Base-by-base conservation (phyloP, 2,797 vertebrate species). In the Rhinatrema bivittatum region DNA sequence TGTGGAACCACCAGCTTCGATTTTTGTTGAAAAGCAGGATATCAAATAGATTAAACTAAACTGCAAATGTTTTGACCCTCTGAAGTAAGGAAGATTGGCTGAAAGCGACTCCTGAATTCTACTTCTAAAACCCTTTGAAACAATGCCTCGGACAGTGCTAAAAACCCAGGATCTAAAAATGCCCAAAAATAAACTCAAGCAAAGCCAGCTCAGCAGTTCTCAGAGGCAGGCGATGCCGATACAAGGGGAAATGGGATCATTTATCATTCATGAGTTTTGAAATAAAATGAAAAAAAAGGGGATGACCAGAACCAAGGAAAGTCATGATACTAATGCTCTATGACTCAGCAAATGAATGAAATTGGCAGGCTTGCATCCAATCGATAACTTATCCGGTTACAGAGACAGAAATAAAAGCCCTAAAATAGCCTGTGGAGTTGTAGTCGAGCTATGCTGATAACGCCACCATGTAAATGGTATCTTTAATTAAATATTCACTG, bases 91-190 rank as follows among this genome's bases (percentile, higher is more conserved):
- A 29, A 18, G 34, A 46, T 34, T 56, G n/a, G 45, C 38, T 49
- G 62, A 70, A 70, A 62, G 60, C 72, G 62, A 52, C 54, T 55
- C 52, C 61, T 50, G 47, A 33, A 40, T 70, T 71, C 81, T 88
- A 85, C 87, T 74, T 70, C 73, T 47, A 71, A 70, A 29, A 23
- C 46, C 32, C 60, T 62, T 62, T 70, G 75, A 74, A 61, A 41
- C 51, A 62, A 48, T 44, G 40, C 49, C 60, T 57, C 45, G 10
- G 39, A 61, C 36, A 62, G 49, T 53, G 54, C 36, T 46, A 47
- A 50, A 68, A 64, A 59, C n/a, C n/a, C 47, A 62, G 55, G 20
- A 51, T 43, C 29, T 39, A 41, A 51, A 39, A 50, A 35, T 39
- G 33, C 56, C 60, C 41, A 49, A 46, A 62, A 70, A 55, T 54